Evolutionary conservation across 2,113 vertebrate genomes (phyloP).

Genomic region (Vulpes ferrilata): DNA sequence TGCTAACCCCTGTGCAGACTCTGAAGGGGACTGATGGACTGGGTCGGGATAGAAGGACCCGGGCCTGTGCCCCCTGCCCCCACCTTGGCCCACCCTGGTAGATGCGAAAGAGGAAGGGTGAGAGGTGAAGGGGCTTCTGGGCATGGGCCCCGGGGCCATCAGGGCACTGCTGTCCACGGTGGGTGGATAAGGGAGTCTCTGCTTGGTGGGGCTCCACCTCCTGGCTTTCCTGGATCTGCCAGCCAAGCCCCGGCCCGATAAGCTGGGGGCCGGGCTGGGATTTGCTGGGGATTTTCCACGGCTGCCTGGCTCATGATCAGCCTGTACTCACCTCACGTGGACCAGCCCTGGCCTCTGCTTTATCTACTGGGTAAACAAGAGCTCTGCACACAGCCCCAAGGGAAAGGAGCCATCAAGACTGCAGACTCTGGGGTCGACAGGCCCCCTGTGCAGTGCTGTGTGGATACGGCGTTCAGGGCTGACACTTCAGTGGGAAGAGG

Average conservation of each 20-base stretch:
- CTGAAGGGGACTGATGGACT: background rate
- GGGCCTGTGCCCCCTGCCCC: background rate
- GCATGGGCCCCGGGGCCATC: background rate
- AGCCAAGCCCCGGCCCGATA: fast-evolving
- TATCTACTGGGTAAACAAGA: constrained; percentile 3
- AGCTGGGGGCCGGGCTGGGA: background rate
- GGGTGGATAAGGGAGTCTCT: background rate
- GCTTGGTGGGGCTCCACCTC: background rate
- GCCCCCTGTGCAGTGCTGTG: background rate
- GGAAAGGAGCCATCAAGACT: background rate
- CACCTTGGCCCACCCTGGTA: fast-evolving
- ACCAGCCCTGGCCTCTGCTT: background rate
- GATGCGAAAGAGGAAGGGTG: background rate
- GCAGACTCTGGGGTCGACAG: background rate
- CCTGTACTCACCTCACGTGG: background rate
- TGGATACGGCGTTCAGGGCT: background rate
- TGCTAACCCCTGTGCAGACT: background rate
- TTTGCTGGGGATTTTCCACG: constrained; percentile 67
- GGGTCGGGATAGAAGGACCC: background rate
- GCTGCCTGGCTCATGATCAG: background rate
- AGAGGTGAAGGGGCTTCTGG: background rate
- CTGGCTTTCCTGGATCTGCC: background rate
- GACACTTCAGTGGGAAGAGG: background rate
- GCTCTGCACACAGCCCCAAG: background rate
- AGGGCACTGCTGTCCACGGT: background rate